Evolutionary conservation across 35 echinoderm and acorn worm genomes (phyloP), one percentile per base, ranked within the genome.

Genomic region (Apostichopus japonicus): DNA sequence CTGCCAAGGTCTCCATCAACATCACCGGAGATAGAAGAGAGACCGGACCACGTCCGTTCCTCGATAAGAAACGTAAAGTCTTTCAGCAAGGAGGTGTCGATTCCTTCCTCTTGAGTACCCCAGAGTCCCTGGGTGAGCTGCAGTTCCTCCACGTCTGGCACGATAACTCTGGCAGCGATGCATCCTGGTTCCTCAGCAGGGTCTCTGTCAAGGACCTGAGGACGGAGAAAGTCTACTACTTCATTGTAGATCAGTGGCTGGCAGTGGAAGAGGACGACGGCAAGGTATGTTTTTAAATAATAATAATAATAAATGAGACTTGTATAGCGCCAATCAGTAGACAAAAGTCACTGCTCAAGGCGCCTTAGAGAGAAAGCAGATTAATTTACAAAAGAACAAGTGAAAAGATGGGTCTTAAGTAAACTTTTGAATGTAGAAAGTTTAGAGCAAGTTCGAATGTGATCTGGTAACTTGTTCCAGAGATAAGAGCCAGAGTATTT

Each of bases 251-350:
- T 80, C 82, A 71, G 54, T 99, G 97, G 97, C 83, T 96, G 72
- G 97, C 97, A 15, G 97, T 99, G n/a, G 97, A 99, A 82, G 97
- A 99, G 84, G 97, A 96, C 63, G 97, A 99, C 84, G 97, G 97
- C 13, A 84, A 87, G 93, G 97, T 99, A 21, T 53, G 80, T 56
- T 15, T 16, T 84, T 58, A 8, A 54, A 13, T 53, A 81, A 8
- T n/a, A n/a, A n/a, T n/a, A n/a, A n/a, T n/a, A n/a, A n/a, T n/a
- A n/a, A n/a, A n/a, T n/a, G n/a, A n/a, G n/a, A n/a, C n/a, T n/a
- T n/a, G n/a, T n/a, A n/a, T n/a, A n/a, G n/a, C n/a, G n/a, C n/a
- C n/a, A n/a, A n/a, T n/a, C n/a, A n/a, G n/a, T n/a, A n/a, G n/a
- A n/a, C n/a, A n/a, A n/a, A n/a, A n/a, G n/a, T n/a, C n/a, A n/a